A percentile compares a stretch with the other conserved stretches of the same genome.
phyloP scores from a whole-genome alignment of 2,113 vertebrate genomes.

The Albula glossodonta region DNA sequence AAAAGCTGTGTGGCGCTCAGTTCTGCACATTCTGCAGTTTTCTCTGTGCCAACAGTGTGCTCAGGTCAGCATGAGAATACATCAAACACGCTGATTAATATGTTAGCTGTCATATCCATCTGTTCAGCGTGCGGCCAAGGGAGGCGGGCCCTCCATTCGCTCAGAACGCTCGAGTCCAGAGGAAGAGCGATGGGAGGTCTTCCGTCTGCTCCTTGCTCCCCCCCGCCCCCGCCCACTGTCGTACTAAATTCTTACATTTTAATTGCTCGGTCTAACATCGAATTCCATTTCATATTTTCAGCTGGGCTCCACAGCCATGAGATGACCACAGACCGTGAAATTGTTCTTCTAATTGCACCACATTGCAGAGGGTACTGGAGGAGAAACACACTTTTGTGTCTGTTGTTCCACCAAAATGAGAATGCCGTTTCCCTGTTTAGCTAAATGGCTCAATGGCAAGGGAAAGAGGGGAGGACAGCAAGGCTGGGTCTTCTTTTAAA shows the following conservation, averaged over 20 bases:
- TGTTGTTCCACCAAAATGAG: constrained; percentile 18
- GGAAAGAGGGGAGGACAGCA: too few species aligned
- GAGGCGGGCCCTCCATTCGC: not conserved
- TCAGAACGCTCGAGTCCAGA: not conserved
- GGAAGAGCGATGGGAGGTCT: not conserved
- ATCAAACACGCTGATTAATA: not conserved
- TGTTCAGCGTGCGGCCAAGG: not conserved
- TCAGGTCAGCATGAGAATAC: not conserved
- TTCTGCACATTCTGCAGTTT: not conserved
- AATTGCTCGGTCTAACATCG: constrained; percentile 18
- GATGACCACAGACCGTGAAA: constrained; percentile 25
- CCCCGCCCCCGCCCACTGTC: not conserved
- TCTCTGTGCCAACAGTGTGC: not conserved
- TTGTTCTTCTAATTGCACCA: constrained; percentile 24
- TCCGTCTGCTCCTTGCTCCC: not conserved
- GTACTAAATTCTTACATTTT: constrained; percentile 7
- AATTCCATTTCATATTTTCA: constrained; percentile 16
- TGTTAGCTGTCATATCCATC: not conserved
- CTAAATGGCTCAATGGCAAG: constrained; percentile 10
- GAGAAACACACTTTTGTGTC: constrained; percentile 15
- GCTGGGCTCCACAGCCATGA: not conserved
- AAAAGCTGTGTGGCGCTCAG: not conserved
- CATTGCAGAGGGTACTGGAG: not conserved
- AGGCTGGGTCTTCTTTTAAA: not conserved
- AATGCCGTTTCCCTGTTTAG: constrained; percentile 13